Base-by-base conservation (phyloP, 2,888 invertebrate genomes). In the Carcina quercana region DNA sequence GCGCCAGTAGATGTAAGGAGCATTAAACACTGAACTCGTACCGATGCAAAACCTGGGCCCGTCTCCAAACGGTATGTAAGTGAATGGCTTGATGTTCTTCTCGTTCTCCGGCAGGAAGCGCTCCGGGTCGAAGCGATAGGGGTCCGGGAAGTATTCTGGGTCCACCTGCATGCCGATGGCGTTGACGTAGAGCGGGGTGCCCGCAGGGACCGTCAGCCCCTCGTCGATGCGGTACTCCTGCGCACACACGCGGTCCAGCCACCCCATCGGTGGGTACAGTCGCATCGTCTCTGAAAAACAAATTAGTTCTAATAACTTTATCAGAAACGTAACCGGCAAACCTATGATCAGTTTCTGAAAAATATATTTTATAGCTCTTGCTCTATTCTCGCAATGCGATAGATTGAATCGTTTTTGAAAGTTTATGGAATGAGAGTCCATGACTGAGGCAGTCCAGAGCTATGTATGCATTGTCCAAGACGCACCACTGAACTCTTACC, bases 31-130 rank as follows among this genome's bases (percentile, higher is more conserved):
- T 2, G 3, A n/a, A 5, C 26, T 32, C 34, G 52, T 42, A 66
- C 87, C 88, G 33, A 89, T 85, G 43, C 89, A 89, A 45, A 69
- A 83, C 26, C 88, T 72, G 1, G 85, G 88, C 2, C 88, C 88
- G 1, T 73, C 40, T 1, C 87, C 86, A 38, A 87, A 87, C 0
- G 87, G 86, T 37, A 82, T 37, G 35, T 74, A 86, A 1, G 50
- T 45, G 21, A 45, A 50, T 0, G 59, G 49, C 3, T 37, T 10
- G 15, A 24, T 30, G 13, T 15, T 24, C 5, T 15, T 10, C 15
- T 30, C 30, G 24, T 30, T 30, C 41, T 86, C 86, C 0, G 85
- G 79, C 13, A 65, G 74, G 41, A 87, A 87, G 32, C 87, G 51
- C 32, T 86, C 69, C 6, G 87, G 87, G 42, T 85, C 72, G 42